Conservation (phyloP, 2,113 vertebrate genomes). For the Brachyistius frenatus region DNA sequence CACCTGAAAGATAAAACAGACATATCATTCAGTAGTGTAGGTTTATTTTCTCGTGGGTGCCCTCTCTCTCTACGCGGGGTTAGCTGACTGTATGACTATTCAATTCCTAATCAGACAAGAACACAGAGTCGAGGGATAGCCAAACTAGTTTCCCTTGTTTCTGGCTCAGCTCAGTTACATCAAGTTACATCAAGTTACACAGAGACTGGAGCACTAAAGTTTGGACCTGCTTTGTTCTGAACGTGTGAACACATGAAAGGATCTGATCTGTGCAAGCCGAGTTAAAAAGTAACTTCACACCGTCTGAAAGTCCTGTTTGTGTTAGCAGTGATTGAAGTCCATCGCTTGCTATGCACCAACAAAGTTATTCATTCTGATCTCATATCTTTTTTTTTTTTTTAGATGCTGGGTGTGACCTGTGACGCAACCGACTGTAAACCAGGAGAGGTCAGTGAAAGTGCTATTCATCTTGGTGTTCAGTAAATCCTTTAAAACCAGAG, state of each 20-base stretch:
- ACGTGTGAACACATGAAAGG: neutral
- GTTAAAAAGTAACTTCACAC: conserved; percentile 19
- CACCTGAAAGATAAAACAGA: conserved; percentile 73
- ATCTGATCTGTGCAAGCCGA: neutral
- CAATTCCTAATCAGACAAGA: conserved; percentile 8
- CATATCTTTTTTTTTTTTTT: neutral
- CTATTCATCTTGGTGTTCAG: neutral
- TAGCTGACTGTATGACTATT: conserved; percentile 15
- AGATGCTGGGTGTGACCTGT: neutral
- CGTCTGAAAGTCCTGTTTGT: neutral
- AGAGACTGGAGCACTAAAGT: neutral
- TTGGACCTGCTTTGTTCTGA: conserved; percentile 9
- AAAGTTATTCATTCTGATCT: neutral
- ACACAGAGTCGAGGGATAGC: neutral
- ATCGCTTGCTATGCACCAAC: no score
- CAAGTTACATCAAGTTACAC: neutral
- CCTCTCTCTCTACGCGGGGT: neutral
- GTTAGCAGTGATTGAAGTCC: no score
- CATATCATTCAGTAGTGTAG: conserved; percentile 12
- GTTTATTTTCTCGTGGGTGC: neutral
- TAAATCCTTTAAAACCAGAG: neutral
- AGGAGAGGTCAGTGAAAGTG: neutral
- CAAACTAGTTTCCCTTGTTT: neutral
- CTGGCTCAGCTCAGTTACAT: neutral
- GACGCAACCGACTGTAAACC: neutral